Evolutionary conservation across 2,888 invertebrate species (phyloP).

Genomic region (Zhengitettix transpicula): DNA sequence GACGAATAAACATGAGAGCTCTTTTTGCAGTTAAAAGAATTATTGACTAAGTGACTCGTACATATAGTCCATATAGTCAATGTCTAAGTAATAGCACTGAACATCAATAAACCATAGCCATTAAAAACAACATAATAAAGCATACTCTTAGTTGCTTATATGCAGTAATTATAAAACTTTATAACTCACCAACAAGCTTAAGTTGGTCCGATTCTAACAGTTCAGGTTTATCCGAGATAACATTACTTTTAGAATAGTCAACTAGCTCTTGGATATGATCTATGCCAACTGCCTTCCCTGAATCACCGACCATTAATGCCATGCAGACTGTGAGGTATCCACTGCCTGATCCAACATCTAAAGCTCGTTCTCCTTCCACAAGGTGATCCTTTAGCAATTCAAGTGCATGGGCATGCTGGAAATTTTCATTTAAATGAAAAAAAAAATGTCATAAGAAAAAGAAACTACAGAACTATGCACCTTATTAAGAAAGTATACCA

Average conservation of each 20-base stretch:
- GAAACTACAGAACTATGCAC: too few relatives aligned
- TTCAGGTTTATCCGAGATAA: conserved; percentile 51
- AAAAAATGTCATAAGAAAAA: too few relatives aligned
- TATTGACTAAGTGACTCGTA: too few relatives aligned
- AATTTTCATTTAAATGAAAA: too few relatives aligned
- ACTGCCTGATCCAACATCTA: conserved; percentile 89
- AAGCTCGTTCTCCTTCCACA: conserved; percentile 53
- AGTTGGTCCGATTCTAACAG: conserved; percentile 51
- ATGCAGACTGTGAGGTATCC: conserved; percentile 88
- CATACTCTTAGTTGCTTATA: too few relatives aligned
- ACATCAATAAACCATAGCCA: too few relatives aligned
- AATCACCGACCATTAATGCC: conserved; percentile 63
- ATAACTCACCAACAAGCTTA: conserved; percentile 45
- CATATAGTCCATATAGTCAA: too few relatives aligned
- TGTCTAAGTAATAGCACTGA: too few relatives aligned
- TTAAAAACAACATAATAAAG: too few relatives aligned
- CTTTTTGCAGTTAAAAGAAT: too few relatives aligned
- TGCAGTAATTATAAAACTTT: not conserved
- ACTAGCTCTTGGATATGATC: conserved; percentile 81
- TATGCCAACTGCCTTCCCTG: conserved; percentile 60
- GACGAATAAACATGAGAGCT: too few relatives aligned
- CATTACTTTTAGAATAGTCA: conserved; percentile 54
- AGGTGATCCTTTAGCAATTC: conserved; percentile 69
- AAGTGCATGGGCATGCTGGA: conserved; percentile 77
- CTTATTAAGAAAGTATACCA: too few relatives aligned